Conservation (phyloP, 1,140 invertebrate species). For the Drosophila mauritiana region DNA sequence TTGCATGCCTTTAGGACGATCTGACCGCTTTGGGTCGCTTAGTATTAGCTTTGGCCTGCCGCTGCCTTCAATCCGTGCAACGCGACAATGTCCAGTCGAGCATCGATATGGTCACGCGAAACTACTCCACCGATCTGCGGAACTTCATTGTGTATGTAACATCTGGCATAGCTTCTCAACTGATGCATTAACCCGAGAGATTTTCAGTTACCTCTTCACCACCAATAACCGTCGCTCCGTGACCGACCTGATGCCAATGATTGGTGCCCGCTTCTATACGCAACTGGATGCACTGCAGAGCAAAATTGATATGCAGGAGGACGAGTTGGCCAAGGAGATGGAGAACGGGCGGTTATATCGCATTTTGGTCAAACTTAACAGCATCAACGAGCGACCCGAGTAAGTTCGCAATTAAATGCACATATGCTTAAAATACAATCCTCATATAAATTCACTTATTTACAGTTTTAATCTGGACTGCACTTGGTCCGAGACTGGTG, state of each 20-base stretch:
- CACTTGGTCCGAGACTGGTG: constrained; percentile 98
- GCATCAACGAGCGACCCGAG: constrained; percentile 97
- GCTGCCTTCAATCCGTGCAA: constrained; percentile 94
- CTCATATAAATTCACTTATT: no score
- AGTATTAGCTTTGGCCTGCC: constrained; percentile 95
- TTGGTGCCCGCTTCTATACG: constrained; percentile 98
- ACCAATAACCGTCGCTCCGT: constrained; percentile 90
- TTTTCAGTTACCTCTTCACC: constrained; percentile 90
- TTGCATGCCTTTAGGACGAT: constrained; percentile 91
- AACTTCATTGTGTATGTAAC: constrained; percentile 94
- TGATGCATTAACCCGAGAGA: not conserved
- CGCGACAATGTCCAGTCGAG: constrained; percentile 93
- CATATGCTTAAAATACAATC: no score
- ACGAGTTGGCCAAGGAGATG: constrained; percentile 96
- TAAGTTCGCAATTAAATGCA: constrained; percentile 84
- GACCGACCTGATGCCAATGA: constrained; percentile 99
- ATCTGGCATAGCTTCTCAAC: not conserved
- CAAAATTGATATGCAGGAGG: constrained; percentile 94
- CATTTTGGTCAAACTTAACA: constrained; percentile 94
- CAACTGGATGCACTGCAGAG: constrained; percentile 96
- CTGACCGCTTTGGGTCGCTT: constrained; percentile 95
- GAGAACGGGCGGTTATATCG: constrained; percentile 97
- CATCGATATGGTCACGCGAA: constrained; percentile 94
- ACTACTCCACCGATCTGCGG: constrained; percentile 96
- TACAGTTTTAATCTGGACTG: constrained; percentile 94